Conservation (phyloP, 2,113 vertebrate species). For the Thamnophis sirtalis region DNA sequence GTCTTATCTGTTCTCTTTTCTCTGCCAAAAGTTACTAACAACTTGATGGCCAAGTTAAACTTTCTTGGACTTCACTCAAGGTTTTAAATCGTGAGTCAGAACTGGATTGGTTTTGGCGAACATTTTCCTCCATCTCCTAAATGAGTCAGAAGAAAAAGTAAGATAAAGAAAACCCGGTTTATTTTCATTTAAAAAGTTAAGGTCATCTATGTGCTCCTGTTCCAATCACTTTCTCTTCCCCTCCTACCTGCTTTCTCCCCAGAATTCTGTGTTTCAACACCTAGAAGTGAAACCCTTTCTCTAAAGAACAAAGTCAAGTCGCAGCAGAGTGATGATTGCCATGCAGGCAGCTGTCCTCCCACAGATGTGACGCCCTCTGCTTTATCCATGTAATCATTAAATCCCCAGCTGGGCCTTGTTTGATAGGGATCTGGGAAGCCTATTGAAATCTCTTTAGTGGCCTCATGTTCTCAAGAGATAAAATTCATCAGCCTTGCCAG, state of each 20-base stretch:
- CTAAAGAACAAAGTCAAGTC: background rate
- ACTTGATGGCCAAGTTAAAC: background rate
- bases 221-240: background rate
- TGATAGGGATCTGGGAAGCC: background rate
- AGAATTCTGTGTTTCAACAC: background rate
- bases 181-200: slow-evolving; percentile 29
- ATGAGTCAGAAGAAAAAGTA: slow-evolving; percentile 54
- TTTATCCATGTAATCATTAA: slow-evolving; percentile 9
- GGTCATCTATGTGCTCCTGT: background rate
- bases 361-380: background rate
- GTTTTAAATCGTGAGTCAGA: slow-evolving; percentile 43
- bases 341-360: background rate
- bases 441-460: background rate
- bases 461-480: slow-evolving; percentile 6
- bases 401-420: background rate
- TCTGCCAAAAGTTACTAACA: background rate
- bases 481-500: background rate
- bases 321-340: accelerated
- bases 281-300: background rate
- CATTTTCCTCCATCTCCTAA: background rate
- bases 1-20: background rate
- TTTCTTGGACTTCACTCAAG: slow-evolving; percentile 6
- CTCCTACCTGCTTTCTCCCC: background rate
- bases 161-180: background rate
- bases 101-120: slow-evolving; percentile 16